phyloP scores from a whole-genome alignment of 1,140 invertebrate species.

The Drosophila tsacasi region DNA sequence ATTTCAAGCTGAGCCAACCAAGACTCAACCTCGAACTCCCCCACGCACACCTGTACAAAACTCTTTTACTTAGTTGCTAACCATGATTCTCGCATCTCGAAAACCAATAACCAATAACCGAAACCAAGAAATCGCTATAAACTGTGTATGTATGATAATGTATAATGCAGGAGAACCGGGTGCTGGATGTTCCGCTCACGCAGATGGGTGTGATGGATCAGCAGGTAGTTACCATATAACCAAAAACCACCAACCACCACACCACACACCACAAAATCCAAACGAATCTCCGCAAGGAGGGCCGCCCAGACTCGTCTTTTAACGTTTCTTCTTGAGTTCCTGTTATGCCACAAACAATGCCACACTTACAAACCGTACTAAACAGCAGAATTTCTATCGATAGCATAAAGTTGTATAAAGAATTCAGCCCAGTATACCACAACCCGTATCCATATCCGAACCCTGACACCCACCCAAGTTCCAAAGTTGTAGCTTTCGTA shows the following conservation, averaged over 20 bases:
- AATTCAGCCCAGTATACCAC: constrained; percentile 10
- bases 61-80: constrained; percentile 44
- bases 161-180: constrained; percentile 88
- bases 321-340: constrained; percentile 68
- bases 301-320: constrained; percentile 36
- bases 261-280: constrained; percentile 32
- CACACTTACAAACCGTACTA: constrained; percentile 14
- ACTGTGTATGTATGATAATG: constrained; percentile 66
- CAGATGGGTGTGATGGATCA: constrained; percentile 94
- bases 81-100: constrained; percentile 49
- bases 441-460: constrained; percentile 20
- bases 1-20: constrained; percentile 24
- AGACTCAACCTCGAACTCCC: constrained; percentile 7
- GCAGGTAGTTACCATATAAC: constrained; percentile 88
- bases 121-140: constrained; percentile 50
- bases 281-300: constrained; percentile 36
- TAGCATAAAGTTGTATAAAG: constrained; percentile 61
- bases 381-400: constrained; percentile 63
- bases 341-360: constrained; percentile 49
- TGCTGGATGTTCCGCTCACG: constrained; percentile 93
- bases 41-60: constrained; percentile 42
- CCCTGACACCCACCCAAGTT: constrained; percentile 22
- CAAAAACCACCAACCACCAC: constrained; percentile 35
- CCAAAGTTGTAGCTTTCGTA: constrained; percentile 57
- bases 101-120: constrained; percentile 16